phyloP scores from a whole-genome alignment of 2,113 vertebrate genomes.

The Galeopterus variegatus region DNA sequence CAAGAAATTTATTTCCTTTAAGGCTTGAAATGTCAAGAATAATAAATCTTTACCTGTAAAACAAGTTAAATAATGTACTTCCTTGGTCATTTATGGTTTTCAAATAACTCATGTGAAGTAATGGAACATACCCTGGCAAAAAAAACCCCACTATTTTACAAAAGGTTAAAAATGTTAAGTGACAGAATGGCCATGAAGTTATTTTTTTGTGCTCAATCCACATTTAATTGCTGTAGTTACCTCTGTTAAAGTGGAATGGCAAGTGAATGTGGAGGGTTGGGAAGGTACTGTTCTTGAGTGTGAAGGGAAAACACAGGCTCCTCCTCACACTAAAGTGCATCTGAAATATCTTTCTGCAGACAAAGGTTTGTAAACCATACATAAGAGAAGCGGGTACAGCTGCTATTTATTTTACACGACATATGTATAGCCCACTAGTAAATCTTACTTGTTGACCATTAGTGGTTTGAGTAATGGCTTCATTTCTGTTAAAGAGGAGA shows the following conservation, averaged over 20 bases:
- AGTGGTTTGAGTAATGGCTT: conserved; percentile 58
- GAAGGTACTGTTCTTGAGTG: neutral
- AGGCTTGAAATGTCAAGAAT: conserved; percentile 58
- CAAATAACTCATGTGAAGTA: conserved; percentile 40
- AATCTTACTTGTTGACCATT: conserved; percentile 47
- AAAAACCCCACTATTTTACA: conserved; percentile 30
- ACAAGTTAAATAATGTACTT: conserved; percentile 33
- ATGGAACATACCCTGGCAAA: neutral
- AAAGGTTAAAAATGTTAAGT: conserved; percentile 51
- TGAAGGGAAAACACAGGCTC: neutral
- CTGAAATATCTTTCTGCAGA: conserved; percentile 42
- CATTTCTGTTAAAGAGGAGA: conserved; percentile 49
- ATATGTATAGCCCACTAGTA: neutral
- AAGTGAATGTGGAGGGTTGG: conserved; percentile 29
- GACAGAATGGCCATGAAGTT: conserved; percentile 12
- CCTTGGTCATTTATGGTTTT: conserved; percentile 46
- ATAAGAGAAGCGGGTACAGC: conserved; percentile 28
- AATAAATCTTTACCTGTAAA: conserved; percentile 54
- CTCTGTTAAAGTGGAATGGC: neutral
- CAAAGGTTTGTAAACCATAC: conserved; percentile 17
- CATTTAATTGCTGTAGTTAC: conserved; percentile 34
- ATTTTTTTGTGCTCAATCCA: neutral
- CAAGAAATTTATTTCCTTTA: conserved; percentile 62
- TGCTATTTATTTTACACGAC: conserved; percentile 8
- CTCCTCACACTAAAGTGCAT: neutral